Evolutionary conservation across 2,888 invertebrate genomes (phyloP).

Genomic region (Hylaea fasciaria): DNA sequence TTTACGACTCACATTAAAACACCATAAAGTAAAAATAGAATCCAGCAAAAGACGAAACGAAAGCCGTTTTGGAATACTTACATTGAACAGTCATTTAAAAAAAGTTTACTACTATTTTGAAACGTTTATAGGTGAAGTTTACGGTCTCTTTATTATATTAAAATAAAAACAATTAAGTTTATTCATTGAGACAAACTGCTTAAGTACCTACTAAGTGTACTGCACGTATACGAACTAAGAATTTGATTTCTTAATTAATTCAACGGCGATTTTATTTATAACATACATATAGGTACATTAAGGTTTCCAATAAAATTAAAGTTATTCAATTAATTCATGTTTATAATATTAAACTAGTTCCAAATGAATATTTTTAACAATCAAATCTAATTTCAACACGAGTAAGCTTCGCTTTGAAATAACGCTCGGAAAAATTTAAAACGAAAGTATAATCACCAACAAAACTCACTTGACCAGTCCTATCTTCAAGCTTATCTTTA

Average conservation of each 20-base stretch:
- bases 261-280: slow-evolving; percentile 32
- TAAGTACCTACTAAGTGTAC: slow-evolving; percentile 26
- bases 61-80: slow-evolving; percentile 48
- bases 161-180: slow-evolving; percentile 45
- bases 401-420: no score
- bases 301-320: slow-evolving; percentile 1
- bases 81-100: slow-evolving; percentile 53
- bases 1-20: slow-evolving; percentile 63
- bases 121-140: slow-evolving; percentile 60
- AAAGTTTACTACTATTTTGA: slow-evolving; percentile 55
- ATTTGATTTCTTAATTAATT: slow-evolving; percentile 35
- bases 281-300: slow-evolving; percentile 3
- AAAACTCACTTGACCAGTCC: background rate
- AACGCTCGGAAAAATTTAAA: no score
- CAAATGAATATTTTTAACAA: no score
- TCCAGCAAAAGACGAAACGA: slow-evolving; percentile 47
- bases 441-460: no score
- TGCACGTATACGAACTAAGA: slow-evolving; percentile 5
- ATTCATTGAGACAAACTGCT: slow-evolving; percentile 26
- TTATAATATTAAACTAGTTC: background rate
- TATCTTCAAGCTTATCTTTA: background rate
- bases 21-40: slow-evolving; percentile 43
- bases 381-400: no score
- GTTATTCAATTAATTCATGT: slow-evolving; percentile 14
- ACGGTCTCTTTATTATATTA: slow-evolving; percentile 46